These are phyloP conservation scores for Patella ulyssiponensis DNA, from an alignment of 2,888 invertebrate genomes.

Conservation along the genomic window DNA sequence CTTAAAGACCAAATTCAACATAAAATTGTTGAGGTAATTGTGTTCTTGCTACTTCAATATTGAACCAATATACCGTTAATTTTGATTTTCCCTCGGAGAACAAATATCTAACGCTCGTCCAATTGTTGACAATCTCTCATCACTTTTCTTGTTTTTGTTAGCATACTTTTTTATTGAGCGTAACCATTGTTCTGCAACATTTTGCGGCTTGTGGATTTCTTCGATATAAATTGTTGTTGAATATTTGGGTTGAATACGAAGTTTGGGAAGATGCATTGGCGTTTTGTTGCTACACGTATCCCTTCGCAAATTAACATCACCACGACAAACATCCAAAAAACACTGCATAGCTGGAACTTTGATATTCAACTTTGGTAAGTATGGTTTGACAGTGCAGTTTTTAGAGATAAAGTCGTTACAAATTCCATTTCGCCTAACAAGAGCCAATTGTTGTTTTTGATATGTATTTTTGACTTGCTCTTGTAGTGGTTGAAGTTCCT, in stretches of 20 bases:
- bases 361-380: not conserved
- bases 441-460: not conserved
- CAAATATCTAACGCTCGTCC: not conserved
- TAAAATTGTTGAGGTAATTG: no score
- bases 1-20: no score
- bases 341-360: not conserved
- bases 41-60: no score
- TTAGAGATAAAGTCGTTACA: no score
- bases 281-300: not conserved
- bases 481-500: not conserved
- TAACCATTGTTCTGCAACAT: not conserved
- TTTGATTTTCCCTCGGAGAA: no score
- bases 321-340: not conserved
- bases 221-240: not conserved
- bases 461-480: not conserved
- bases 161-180: not conserved
- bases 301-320: not conserved
- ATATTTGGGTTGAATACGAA: not conserved
- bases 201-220: not conserved
- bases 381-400: no score
- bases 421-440: not conserved
- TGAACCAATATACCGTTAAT: no score
- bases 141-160: not conserved
- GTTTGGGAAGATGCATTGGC: not conserved
- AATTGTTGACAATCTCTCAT: not conserved